A percentile compares a stretch with the other conserved stretches of the same genome.
Conservation (phyloP, 2,888 invertebrate species). For the Stegana nigrithorax region DNA sequence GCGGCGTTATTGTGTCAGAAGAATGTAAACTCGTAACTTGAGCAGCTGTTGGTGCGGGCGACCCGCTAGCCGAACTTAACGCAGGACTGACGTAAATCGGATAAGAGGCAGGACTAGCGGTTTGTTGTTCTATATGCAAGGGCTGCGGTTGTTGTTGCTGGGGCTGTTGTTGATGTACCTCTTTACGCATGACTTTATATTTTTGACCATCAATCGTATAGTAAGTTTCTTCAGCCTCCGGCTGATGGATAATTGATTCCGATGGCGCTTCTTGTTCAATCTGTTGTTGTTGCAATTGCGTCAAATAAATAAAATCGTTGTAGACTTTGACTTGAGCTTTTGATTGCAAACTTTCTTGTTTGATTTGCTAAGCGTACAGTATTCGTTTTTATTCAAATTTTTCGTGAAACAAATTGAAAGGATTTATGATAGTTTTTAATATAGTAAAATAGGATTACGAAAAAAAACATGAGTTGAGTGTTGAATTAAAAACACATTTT, state of each 20-base stretch:
- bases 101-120: slow-evolving; percentile 69
- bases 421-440: slow-evolving; percentile 34
- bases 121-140: slow-evolving; percentile 50
- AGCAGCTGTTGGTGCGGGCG: slow-evolving; percentile 51
- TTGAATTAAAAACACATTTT: too few relatives aligned
- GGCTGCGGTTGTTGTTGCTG: slow-evolving; percentile 40
- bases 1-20: slow-evolving; percentile 54
- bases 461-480: too few relatives aligned
- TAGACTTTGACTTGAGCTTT: slow-evolving; percentile 84
- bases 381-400: slow-evolving; percentile 38
- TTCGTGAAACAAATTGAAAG: slow-evolving; percentile 46
- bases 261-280: slow-evolving; percentile 39
- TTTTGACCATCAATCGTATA: slow-evolving; percentile 62
- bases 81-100: slow-evolving; percentile 85
- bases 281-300: slow-evolving; percentile 59
- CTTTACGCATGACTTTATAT: slow-evolving; percentile 57
- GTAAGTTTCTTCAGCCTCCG: slow-evolving; percentile 52
- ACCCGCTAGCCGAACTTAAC: slow-evolving; percentile 63
- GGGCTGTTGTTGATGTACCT: slow-evolving; percentile 35
- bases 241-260: slow-evolving; percentile 44
- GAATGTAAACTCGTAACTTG: slow-evolving; percentile 56
- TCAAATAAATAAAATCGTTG: slow-evolving; percentile 74
- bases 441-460: slow-evolving; percentile 33
- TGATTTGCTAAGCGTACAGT: slow-evolving; percentile 56
- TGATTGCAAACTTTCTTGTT: slow-evolving; percentile 73